Evolutionary conservation across 2,797 vertebrate genomes (phyloP), one percentile per base, ranked within the genome.

Genomic region (Cacajao melanocephalus): DNA sequence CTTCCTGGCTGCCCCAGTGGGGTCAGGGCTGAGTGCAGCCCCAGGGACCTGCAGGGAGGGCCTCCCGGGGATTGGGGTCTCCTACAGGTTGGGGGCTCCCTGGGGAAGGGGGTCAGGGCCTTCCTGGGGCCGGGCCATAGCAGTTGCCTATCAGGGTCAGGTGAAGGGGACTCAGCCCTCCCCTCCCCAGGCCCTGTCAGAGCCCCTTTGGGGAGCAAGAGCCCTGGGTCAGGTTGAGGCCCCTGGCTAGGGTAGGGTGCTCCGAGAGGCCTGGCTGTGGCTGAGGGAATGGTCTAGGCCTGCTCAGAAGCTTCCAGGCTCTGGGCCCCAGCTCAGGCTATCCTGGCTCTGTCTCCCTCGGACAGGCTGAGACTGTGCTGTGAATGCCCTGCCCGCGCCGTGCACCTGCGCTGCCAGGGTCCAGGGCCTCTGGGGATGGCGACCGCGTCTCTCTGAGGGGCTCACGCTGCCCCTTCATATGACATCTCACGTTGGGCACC

Each of bases 361-460:
- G 12, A 20, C 2, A 4, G 87, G 39, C 44, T 1, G 0, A 9
- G 58, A 72, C 26, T 28, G 36, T 20, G 17, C 70, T 0, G 0
- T 4, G 26, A 67, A n/a, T 79, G 86, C 44, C 33, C 72, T 28
- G 7, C 36, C 13, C 55, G 20, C 15, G n/a, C 17, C 20, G 0
- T 13, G n/a, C 24, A 28, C 79, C 50, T 57, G 36, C 2, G 5
- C 13, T 4, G 10, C 79, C 52, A 81, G 79, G 44, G 10, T 50
- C 52, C n/a, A 0, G 20, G 36, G 58, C 12, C 17, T 33, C 2
- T 41, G n/a, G 22, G 24, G 36, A 70, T 2, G 4, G 73, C 0
- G 0, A 26, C 48, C 7, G 14, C 36, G 36, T 96, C 80, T 19
- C 41, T 82, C 61, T 10, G 4, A 11, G 30, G 12, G 2, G 36